Evolutionary conservation across 35 echinoderm and acorn worm species (phyloP).

Genomic region (Lytechinus variegatus): DNA sequence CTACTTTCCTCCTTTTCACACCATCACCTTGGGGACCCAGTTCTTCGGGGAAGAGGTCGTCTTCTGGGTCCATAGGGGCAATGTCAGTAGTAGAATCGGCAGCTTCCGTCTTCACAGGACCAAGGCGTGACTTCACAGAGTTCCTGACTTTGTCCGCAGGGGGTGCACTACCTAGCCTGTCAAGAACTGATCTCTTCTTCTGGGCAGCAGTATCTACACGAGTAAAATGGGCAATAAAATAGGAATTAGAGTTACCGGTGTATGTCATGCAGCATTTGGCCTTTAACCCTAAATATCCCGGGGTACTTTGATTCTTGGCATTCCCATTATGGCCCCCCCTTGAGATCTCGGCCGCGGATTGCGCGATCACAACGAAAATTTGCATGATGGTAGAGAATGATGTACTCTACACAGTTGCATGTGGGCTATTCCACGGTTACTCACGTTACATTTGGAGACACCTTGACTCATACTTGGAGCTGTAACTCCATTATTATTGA

Average conservation of each 20-base stretch:
- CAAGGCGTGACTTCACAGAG: constrained; percentile 49
- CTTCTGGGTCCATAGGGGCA: not conserved
- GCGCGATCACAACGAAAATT: no score
- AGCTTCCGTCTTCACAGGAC: not conserved
- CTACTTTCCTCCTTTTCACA: constrained; percentile 29
- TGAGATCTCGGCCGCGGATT: no score
- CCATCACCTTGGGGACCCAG: constrained; percentile 16
- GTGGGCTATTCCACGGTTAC: no score
- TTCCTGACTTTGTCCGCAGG: not conserved
- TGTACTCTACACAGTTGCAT: no score
- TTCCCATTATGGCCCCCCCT: no score
- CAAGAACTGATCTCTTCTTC: constrained; percentile 41
- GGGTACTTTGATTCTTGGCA: no score
- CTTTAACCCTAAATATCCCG: no score
- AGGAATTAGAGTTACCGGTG: not conserved
- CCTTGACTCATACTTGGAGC: no score
- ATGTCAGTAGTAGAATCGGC: not conserved
- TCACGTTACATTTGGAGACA: no score
- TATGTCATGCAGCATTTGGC: no score
- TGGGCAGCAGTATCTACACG: constrained; percentile 23
- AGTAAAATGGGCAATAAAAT: not conserved
- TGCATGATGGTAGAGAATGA: no score
- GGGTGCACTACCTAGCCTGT: not conserved
- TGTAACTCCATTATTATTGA: no score
- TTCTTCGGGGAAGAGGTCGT: not conserved